Conservation (phyloP, 2,113 vertebrate genomes). For the Microtus richardsoni region DNA sequence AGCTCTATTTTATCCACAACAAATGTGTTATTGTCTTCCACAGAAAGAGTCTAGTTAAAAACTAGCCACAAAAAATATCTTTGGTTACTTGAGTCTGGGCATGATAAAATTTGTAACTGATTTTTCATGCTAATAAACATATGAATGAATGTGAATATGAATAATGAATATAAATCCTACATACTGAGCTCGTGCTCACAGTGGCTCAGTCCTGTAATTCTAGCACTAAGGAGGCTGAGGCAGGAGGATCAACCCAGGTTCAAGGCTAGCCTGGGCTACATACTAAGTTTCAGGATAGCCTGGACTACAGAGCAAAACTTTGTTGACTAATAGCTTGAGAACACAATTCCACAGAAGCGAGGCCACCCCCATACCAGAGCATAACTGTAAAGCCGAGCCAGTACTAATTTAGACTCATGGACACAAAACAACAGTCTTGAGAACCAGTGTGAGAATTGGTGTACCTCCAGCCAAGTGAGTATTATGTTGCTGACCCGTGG, state of each 20-base stretch:
- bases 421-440: not conserved
- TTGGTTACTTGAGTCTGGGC: not conserved
- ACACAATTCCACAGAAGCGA: too few species aligned
- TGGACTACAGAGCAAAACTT: not conserved
- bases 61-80: not conserved
- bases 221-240: not conserved
- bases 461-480: not conserved
- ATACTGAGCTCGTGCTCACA: not conserved
- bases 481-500: not conserved
- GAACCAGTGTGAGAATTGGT: slow-evolving; percentile 18
- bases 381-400: not conserved
- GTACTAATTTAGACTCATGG: not conserved
- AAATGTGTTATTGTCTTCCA: not conserved
- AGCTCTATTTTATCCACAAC: not conserved
- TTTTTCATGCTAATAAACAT: not conserved
- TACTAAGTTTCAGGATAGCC: not conserved
- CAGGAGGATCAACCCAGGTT: not conserved
- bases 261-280: not conserved
- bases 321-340: too few species aligned
- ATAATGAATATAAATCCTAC: not conserved
- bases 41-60: not conserved
- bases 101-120: slow-evolving; percentile 36
- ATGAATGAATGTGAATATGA: too few species aligned
- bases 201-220: not conserved
- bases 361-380: rapidly evolving